Percentiles rank a stretch among this genome's conserved stretches.
Evolutionary conservation across 2,888 invertebrate genomes (phyloP).

Genomic region (Argynnis bischoffii): DNA sequence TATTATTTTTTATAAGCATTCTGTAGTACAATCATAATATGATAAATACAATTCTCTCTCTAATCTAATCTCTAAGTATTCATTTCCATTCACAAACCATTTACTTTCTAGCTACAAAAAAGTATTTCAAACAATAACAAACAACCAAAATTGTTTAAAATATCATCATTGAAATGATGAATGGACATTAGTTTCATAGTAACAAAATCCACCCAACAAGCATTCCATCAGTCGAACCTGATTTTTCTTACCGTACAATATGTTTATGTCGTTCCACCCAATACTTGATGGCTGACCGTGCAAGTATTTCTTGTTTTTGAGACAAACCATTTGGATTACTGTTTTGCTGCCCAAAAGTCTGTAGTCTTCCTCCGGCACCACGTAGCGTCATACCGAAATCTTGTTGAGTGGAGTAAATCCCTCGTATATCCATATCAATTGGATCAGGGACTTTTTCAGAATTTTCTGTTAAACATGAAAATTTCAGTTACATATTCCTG

Average conservation of each 20-base stretch:
- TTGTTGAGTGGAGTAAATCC: constrained; percentile 89
- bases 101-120: background rate
- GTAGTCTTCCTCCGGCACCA: constrained; percentile 85
- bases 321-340: constrained; percentile 90
- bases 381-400: constrained; percentile 90
- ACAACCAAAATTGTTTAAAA: too few relatives aligned
- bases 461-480: constrained; percentile 53
- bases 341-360: constrained; percentile 80
- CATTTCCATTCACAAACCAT: constrained; percentile 1
- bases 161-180: background rate
- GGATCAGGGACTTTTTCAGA: constrained; percentile 77
- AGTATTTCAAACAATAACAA: too few relatives aligned
- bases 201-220: background rate
- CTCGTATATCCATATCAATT: constrained; percentile 85
- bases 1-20: too few relatives aligned
- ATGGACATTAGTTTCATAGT: background rate
- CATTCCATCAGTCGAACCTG: background rate
- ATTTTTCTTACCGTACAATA: constrained; percentile 87
- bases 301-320: constrained; percentile 92
- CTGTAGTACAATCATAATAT: background rate
- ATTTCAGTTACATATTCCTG: background rate
- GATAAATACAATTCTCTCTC: background rate
- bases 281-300: constrained; percentile 93
- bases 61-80: background rate
- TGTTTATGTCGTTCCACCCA: constrained; percentile 96